phyloP scores from a whole-genome alignment of 2,888 invertebrate species.

The Shargacucullia verbasci region DNA sequence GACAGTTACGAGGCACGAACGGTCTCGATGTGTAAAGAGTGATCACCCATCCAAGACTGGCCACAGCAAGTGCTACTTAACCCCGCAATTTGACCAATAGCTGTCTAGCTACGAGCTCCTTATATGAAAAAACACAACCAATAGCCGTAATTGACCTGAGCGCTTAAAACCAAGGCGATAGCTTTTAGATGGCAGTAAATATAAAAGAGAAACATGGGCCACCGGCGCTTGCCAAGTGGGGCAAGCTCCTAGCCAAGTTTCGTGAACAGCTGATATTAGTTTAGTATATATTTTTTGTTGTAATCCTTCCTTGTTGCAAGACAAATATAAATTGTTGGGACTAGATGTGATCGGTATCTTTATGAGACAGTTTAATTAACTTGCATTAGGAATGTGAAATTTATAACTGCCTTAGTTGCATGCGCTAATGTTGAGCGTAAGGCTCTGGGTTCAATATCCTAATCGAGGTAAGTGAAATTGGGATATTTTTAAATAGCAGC shows the following conservation, averaged over 20 bases:
- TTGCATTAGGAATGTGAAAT: background rate
- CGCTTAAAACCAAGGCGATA: constrained; percentile 54
- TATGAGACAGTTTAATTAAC: background rate
- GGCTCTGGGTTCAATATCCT: too few relatives aligned
- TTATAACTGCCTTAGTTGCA: too few relatives aligned
- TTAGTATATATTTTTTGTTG: constrained; percentile 37
- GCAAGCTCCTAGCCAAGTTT: constrained; percentile 65
- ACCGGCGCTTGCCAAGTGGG: constrained; percentile 53
- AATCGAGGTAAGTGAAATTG: too few relatives aligned
- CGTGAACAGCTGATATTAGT: constrained; percentile 68
- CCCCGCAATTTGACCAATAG: too few relatives aligned
- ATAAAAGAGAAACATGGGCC: constrained; percentile 58
- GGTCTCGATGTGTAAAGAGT: too few relatives aligned
- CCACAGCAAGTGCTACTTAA: too few relatives aligned
- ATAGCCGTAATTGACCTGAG: constrained; percentile 25
- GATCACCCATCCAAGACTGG: too few relatives aligned
- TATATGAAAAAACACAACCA: background rate
- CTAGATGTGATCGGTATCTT: constrained; percentile 3
- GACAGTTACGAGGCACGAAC: too few relatives aligned
- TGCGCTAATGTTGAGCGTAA: too few relatives aligned
- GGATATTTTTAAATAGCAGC: too few relatives aligned
- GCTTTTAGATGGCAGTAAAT: constrained; percentile 60
- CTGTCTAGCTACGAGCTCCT: too few relatives aligned
- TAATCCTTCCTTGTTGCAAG: constrained; percentile 27
- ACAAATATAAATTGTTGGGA: constrained; percentile 3